phyloP scores from a whole-genome alignment of 2,888 invertebrate species.

The Matsumyia berberina region DNA sequence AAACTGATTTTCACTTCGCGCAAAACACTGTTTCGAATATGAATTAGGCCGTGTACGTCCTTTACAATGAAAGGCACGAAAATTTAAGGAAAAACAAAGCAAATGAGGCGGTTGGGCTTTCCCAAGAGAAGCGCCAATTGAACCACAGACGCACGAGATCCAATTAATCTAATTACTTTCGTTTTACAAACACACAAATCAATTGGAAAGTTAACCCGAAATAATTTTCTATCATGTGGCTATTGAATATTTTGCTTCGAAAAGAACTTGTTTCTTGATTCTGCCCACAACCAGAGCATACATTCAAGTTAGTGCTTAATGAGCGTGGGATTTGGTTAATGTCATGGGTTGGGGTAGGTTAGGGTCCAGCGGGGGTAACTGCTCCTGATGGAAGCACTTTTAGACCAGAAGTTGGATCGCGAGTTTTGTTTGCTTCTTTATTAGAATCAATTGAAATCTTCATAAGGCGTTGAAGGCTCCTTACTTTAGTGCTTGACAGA shows the following conservation, averaged over 20 bases:
- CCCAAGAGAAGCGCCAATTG: background rate
- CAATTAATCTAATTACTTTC: conserved; percentile 10
- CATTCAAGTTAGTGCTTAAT: too few relatives aligned
- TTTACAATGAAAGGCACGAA: background rate
- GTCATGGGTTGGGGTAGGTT: too few relatives aligned
- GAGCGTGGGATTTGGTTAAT: too few relatives aligned
- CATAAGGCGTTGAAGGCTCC: too few relatives aligned
- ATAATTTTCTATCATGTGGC: background rate
- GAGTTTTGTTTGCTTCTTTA: too few relatives aligned
- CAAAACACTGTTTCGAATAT: conserved; percentile 40
- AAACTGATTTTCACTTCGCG: conserved; percentile 39
- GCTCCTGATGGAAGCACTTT: too few relatives aligned
- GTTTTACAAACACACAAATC: background rate
- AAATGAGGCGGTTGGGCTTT: background rate
- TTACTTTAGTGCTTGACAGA: too few relatives aligned
- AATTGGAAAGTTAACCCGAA: conserved; percentile 1
- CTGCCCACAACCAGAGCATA: too few relatives aligned
- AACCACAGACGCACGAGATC: background rate
- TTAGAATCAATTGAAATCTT: too few relatives aligned
- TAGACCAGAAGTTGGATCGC: too few relatives aligned
- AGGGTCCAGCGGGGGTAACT: too few relatives aligned
- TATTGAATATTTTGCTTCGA: background rate
- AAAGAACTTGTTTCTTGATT: background rate
- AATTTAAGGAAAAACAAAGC: background rate
- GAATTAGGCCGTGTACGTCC: conserved; percentile 30